Conservation (phyloP, 1,140 invertebrate genomes). For the Gyrodactylus salaris region DNA sequence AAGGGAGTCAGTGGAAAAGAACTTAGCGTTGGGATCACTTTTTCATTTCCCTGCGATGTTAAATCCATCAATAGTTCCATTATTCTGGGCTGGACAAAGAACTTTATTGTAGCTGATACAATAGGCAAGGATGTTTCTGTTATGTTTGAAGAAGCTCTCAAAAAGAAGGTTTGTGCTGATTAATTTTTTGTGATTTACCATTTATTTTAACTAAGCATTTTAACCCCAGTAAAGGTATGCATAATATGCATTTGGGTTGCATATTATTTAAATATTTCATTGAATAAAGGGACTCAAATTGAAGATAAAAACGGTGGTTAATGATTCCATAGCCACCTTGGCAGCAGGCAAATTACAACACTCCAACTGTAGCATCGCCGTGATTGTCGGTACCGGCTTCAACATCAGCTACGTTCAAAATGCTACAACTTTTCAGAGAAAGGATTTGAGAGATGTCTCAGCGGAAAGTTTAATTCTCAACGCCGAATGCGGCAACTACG, state of each 20-base stretch:
- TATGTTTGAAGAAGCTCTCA: not conserved
- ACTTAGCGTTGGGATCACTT: not conserved
- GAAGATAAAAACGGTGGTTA: not conserved
- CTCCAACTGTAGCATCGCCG: not conserved
- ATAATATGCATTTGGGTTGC: too few relatives aligned
- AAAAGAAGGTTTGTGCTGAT: not conserved
- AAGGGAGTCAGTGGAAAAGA: not conserved
- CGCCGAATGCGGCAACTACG: not conserved
- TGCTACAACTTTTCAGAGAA: not conserved
- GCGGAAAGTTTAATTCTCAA: not conserved
- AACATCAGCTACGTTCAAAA: not conserved
- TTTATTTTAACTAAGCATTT: too few relatives aligned
- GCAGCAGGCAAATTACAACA: not conserved
- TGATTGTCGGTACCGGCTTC: not conserved
- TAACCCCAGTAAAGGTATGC: too few relatives aligned
- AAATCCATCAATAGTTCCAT: not conserved
- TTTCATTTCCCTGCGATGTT: not conserved
- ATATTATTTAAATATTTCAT: too few relatives aligned
- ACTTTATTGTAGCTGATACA: not conserved
- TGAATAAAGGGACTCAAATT: not conserved
- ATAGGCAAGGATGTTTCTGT: not conserved
- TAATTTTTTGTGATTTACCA: too few relatives aligned
- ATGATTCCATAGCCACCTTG: not conserved
- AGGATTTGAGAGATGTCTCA: not conserved
- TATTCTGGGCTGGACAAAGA: not conserved